Evolutionary conservation across 2,888 invertebrate species (phyloP).

Genomic region (Globia sparganii): DNA sequence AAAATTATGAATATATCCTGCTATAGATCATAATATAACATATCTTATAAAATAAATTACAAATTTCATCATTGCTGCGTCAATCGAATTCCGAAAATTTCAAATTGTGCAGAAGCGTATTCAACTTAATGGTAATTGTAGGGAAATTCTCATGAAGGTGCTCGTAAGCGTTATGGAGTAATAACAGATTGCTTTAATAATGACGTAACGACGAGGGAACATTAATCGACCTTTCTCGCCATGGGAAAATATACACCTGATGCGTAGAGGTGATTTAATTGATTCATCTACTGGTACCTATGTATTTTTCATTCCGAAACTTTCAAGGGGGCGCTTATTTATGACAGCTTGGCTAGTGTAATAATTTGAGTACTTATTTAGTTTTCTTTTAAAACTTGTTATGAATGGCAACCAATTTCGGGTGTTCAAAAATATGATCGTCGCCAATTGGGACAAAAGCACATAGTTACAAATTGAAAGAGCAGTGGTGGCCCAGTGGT

Average conservation of each 20-base stretch:
- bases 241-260: conserved; percentile 57
- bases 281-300: conserved; percentile 26
- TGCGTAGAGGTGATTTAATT: conserved; percentile 43
- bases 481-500: too few relatives aligned
- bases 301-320: conserved; percentile 23
- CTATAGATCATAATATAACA: too few relatives aligned
- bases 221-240: conserved; percentile 49
- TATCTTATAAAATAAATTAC: neutral
- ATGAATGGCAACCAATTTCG: conserved; percentile 23
- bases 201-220: conserved; percentile 45
- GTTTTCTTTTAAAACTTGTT: conserved; percentile 4
- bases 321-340: conserved; percentile 20
- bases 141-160: conserved; percentile 34
- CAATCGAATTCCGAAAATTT: neutral
- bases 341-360: conserved; percentile 14
- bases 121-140: conserved; percentile 34
- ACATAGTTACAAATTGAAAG: too few relatives aligned
- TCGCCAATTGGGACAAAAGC: too few relatives aligned
- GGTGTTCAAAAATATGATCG: neutral
- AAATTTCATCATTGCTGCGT: neutral
- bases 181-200: conserved; percentile 53
- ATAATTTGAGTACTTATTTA: conserved; percentile 6
- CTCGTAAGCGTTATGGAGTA: conserved; percentile 39
- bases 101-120: conserved; percentile 7
- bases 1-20: neutral